A percentile compares a stretch with the other conserved stretches of the same genome.
Conservation (phyloP, 2,113 vertebrate genomes). For the Oceanites oceanicus region DNA sequence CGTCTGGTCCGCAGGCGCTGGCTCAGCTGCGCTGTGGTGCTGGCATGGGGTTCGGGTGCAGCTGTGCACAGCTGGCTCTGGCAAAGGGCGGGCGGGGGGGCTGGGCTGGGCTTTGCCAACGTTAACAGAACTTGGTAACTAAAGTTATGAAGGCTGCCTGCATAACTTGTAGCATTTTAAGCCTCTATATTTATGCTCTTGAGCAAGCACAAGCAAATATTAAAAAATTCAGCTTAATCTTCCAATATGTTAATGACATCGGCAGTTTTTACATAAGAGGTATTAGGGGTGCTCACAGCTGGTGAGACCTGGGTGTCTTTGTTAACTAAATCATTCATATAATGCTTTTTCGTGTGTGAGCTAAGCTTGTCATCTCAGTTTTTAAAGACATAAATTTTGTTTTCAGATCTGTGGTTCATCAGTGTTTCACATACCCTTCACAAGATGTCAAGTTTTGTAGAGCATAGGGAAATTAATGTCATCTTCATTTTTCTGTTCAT, state of each 20-base stretch:
- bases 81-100: neutral
- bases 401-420: neutral
- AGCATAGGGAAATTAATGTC: neutral
- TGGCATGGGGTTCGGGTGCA: rapidly evolving
- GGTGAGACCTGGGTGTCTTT: neutral
- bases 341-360: too few relatives aligned
- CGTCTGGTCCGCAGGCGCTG: neutral
- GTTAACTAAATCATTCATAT: neutral
- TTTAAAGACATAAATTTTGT: neutral
- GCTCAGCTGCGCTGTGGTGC: rapidly evolving
- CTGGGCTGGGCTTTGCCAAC: neutral
- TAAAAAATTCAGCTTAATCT: neutral
- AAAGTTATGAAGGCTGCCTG: rapidly evolving
- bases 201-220: neutral
- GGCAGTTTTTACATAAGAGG: neutral
- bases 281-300: neutral
- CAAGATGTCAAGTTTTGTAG: neutral
- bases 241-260: neutral
- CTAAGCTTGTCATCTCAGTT: neutral
- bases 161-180: rapidly evolving
- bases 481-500: neutral
- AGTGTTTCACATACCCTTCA: neutral
- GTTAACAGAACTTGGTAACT: rapidly evolving
- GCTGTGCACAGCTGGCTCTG: neutral
- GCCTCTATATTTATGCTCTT: rapidly evolving